Evolutionary conservation across 1,140 invertebrate genomes (phyloP).

Genomic region (Drosophila auraria): DNA sequence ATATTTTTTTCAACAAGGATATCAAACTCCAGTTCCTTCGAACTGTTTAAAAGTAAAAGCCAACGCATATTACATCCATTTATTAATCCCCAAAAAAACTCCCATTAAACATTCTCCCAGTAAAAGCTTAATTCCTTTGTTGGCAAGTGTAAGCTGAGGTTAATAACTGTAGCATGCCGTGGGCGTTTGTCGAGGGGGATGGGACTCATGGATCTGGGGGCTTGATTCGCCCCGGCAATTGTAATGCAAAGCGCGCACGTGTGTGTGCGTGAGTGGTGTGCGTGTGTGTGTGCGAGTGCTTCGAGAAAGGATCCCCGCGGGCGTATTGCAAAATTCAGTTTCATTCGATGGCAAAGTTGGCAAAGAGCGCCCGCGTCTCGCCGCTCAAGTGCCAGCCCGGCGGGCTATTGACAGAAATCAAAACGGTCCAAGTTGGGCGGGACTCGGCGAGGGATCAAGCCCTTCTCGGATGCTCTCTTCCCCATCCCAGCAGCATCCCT

Average conservation of each 20-base stretch:
- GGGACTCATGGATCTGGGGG: slow-evolving; percentile 20
- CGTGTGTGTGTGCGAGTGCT: slow-evolving; percentile 23
- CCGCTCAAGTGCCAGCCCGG: slow-evolving; percentile 75
- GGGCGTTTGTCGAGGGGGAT: slow-evolving; percentile 43
- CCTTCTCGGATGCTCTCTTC: slow-evolving; percentile 28
- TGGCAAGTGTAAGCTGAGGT: slow-evolving; percentile 63
- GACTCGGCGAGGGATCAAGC: slow-evolving; percentile 29
- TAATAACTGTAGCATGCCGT: slow-evolving; percentile 73
- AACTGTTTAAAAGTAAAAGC: neutral
- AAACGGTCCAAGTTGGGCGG: slow-evolving; percentile 59
- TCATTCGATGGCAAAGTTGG: slow-evolving; percentile 56
- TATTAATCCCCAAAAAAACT: neutral
- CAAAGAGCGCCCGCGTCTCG: slow-evolving; percentile 33
- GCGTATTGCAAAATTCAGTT: slow-evolving; percentile 76
- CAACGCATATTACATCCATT: neutral
- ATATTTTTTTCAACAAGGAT: too few relatives aligned
- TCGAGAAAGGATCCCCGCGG: slow-evolving; percentile 38
- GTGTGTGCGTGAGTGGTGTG: slow-evolving; percentile 34
- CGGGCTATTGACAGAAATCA: slow-evolving; percentile 81
- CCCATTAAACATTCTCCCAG: too few relatives aligned
- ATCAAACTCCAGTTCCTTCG: too few relatives aligned
- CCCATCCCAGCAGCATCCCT: slow-evolving; percentile 15
- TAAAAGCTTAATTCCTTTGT: neutral
- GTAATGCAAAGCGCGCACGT: slow-evolving; percentile 72
- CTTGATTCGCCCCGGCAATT: slow-evolving; percentile 47